Evolutionary conservation across 2,113 vertebrate species (phyloP).

Genomic region (Actenoides hombroni): DNA sequence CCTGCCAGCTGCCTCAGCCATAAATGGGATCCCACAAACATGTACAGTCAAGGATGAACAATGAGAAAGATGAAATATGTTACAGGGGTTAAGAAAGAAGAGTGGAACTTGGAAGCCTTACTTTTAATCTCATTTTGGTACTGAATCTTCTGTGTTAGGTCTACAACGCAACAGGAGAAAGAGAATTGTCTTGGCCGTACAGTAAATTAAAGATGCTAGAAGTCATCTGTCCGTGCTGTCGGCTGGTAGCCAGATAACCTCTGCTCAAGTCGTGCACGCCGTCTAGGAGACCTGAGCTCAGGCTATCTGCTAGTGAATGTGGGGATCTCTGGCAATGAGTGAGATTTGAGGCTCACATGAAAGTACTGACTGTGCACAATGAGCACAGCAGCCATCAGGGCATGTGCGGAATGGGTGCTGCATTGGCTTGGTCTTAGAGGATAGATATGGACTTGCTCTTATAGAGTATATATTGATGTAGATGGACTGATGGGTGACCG

Average conservation of each 20-base stretch:
- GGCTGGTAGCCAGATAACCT: not conserved
- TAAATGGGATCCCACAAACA: constrained; percentile 45
- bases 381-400: not conserved
- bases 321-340: not conserved
- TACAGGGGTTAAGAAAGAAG: not conserved
- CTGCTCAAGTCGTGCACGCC: not conserved
- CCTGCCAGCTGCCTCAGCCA: constrained; percentile 55
- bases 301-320: not conserved
- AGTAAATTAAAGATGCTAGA: not conserved
- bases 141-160: not conserved
- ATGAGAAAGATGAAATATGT: constrained; percentile 2
- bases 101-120: not conserved
- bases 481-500: not conserved
- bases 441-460: not conserved
- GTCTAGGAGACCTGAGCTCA: not conserved
- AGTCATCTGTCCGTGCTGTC: not conserved
- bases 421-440: not conserved
- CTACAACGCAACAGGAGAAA: fast-evolving
- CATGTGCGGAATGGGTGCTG: not conserved
- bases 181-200: not conserved
- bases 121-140: not conserved
- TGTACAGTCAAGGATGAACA: constrained; percentile 42
- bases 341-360: fast-evolving
- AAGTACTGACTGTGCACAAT: not conserved
- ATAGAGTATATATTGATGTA: fast-evolving